Percentiles rank a stretch among this genome's conserved stretches.
These are phyloP conservation scores for Tethya wilhelma DNA, from an alignment of 37 sponge, comb jelly and placozoan species.

Conservation along the genomic window DNA sequence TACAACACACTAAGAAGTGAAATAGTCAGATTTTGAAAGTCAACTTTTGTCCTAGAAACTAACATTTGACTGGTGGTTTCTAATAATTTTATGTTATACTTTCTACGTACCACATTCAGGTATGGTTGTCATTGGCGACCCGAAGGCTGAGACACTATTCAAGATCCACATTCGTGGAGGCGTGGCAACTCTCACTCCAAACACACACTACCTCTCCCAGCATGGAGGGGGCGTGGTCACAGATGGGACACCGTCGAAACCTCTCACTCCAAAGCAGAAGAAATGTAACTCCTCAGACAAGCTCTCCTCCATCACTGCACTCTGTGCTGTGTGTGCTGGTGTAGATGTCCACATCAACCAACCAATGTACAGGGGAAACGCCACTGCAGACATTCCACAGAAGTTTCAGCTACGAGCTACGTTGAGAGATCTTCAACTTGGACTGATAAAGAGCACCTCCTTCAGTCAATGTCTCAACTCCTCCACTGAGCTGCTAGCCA, in stretches of 20 bases:
- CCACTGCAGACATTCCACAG: conserved; percentile 43
- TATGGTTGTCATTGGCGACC: conserved; percentile 74
- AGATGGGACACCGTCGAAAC: neutral
- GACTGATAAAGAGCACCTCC: no score
- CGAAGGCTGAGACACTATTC: conserved; percentile 55
- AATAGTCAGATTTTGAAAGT: no score
- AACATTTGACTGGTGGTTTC: no score
- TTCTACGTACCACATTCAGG: conserved; percentile 16
- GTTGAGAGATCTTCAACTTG: no score
- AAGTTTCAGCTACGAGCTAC: neutral
- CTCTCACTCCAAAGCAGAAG: neutral
- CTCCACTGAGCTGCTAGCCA: neutral
- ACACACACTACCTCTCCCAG: conserved; percentile 24
- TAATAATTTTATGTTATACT: neutral
- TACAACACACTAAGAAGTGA: no score
- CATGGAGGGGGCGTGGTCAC: neutral
- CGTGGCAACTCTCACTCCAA: conserved; percentile 6
- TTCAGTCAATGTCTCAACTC: neutral
- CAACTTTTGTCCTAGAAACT: no score
- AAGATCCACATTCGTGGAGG: neutral
- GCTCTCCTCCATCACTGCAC: conserved; percentile 1
- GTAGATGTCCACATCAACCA: neutral
- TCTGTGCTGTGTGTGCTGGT: neutral
- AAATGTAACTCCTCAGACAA: neutral
- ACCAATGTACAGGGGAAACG: conserved; percentile 78